A percentile compares a stretch with the other conserved stretches of the same genome.
phyloP scores from a whole-genome alignment of 2,888 invertebrate genomes.

The Raillietiella orientalis region DNA sequence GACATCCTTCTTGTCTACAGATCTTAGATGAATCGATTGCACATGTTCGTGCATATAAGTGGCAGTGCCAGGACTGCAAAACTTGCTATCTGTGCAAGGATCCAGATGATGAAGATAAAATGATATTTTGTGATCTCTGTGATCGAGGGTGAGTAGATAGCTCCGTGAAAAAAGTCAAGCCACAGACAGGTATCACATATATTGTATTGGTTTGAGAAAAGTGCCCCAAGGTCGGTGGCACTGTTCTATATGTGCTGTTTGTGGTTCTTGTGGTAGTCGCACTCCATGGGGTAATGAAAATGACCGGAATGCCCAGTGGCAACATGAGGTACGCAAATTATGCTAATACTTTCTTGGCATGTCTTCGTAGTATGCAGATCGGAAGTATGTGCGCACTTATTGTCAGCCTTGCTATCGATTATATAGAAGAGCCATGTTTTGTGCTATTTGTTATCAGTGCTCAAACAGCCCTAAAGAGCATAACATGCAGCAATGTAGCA shows the following conservation, averaged over 20 bases:
- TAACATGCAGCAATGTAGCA: background rate
- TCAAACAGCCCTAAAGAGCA: background rate
- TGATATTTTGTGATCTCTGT: slow-evolving; percentile 79
- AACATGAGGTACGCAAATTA: slow-evolving; percentile 14
- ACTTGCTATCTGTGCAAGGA: slow-evolving; percentile 50
- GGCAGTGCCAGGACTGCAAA: slow-evolving; percentile 85
- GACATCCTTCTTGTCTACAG: slow-evolving; percentile 61
- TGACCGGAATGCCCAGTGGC: slow-evolving; percentile 14
- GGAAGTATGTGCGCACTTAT: background rate
- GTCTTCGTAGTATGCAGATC: no score
- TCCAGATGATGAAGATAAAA: slow-evolving; percentile 52
- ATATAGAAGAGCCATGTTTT: background rate
- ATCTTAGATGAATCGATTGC: slow-evolving; percentile 47
- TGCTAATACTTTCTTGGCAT: no score
- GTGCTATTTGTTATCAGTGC: background rate
- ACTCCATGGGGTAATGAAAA: slow-evolving; percentile 14
- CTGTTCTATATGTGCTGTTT: slow-evolving; percentile 42
- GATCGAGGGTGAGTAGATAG: slow-evolving; percentile 31
- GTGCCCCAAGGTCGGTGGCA: slow-evolving; percentile 71
- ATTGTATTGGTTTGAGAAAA: slow-evolving; percentile 45
- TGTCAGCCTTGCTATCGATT: slow-evolving; percentile 1
- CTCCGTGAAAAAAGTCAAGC: background rate
- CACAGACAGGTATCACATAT: slow-evolving; percentile 34
- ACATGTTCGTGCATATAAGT: slow-evolving; percentile 49
- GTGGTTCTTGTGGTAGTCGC: slow-evolving; percentile 17